Evolutionary conservation across 2,113 vertebrate genomes (phyloP).

Genomic region (Canis aureus): DNA sequence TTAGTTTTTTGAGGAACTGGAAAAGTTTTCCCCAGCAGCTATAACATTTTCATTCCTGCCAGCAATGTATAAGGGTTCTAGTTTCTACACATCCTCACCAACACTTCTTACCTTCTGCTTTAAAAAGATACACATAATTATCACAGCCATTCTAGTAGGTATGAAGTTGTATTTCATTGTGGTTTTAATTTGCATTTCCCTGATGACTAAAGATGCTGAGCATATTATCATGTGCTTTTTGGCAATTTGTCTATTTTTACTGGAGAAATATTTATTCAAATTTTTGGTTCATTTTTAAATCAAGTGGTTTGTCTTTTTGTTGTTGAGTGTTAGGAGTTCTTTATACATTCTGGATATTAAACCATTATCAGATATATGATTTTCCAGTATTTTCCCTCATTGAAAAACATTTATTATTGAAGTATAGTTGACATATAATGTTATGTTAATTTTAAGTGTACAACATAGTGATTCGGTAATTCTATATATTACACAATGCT

Average conservation of each 20-base stretch:
- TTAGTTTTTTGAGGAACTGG: background rate
- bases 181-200: background rate
- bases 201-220: background rate
- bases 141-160: background rate
- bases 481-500: background rate
- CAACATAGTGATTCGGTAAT: background rate
- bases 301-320: background rate
- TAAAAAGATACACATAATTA: background rate
- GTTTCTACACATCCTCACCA: background rate
- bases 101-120: background rate
- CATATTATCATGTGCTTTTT: background rate
- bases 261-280: background rate
- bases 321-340: background rate
- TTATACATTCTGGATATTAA: background rate
- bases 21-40: background rate
- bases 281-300: background rate
- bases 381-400: background rate
- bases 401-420: background rate
- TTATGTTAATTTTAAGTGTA: background rate
- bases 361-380: background rate
- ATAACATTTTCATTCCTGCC: background rate
- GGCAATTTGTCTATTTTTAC: background rate
- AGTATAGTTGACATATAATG: background rate
- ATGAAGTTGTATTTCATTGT: background rate
- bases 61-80: background rate